Percentiles rank a stretch among this genome's conserved stretches.
These are phyloP conservation scores for Anoplopoma fimbria DNA, from an alignment of 2,113 vertebrate genomes.

Conservation along the genomic window DNA sequence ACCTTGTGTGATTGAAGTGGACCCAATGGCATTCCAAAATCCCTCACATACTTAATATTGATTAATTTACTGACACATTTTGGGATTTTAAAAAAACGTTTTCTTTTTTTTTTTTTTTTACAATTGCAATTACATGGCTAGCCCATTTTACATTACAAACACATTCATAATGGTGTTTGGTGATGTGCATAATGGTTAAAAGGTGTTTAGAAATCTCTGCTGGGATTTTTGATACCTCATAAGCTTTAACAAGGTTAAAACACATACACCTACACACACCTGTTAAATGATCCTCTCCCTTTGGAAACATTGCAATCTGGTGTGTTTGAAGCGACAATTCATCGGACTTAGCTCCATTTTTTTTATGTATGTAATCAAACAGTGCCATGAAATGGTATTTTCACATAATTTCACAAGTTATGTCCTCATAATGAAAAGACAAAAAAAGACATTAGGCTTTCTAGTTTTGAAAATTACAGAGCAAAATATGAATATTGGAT, in stretches of 20 bases:
- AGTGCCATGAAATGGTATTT: background rate
- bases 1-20: constrained; percentile 14
- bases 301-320: background rate
- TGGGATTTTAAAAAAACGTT: background rate
- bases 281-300: constrained; percentile 13
- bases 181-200: background rate
- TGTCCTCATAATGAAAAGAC: constrained; percentile 5
- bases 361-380: background rate
- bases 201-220: background rate
- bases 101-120: background rate
- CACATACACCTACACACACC: background rate
- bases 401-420: background rate
- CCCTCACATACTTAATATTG: constrained; percentile 11
- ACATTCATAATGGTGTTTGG: background rate
- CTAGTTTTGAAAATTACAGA: background rate
- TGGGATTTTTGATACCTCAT: background rate
- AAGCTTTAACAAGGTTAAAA: background rate
- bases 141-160: background rate
- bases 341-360: constrained; percentile 11
- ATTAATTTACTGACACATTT: background rate
- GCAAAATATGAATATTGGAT: background rate
- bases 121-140: background rate
- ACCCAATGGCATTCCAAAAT: constrained; percentile 6
- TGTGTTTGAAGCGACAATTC: background rate
- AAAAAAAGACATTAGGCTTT: background rate